A percentile compares a stretch with the other conserved stretches of the same genome.
These are phyloP conservation scores for Agrotis segetum DNA, from an alignment of 2,888 invertebrate species.

Conservation along the genomic window DNA sequence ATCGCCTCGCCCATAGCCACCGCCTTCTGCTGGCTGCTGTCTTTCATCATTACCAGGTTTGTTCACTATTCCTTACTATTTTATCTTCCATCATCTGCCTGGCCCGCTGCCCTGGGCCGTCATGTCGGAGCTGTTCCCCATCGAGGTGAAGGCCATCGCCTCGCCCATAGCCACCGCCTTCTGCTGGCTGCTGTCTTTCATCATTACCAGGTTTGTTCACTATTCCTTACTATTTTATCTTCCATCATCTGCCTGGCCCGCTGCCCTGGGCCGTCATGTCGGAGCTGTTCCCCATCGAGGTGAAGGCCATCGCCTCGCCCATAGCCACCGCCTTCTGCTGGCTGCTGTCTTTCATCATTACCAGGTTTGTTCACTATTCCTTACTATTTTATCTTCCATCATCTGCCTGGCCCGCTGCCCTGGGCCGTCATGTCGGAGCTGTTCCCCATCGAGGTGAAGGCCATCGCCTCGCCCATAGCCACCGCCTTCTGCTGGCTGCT, in stretches of 20 bases:
- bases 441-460: slow-evolving; percentile 95
- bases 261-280: slow-evolving; percentile 96
- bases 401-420: slow-evolving; percentile 94
- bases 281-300: slow-evolving; percentile 95
- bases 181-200: slow-evolving; percentile 94
- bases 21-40: slow-evolving; percentile 94
- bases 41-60: slow-evolving; percentile 94
- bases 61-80: no score
- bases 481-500: slow-evolving; percentile 95
- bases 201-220: slow-evolving; percentile 92
- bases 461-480: slow-evolving; percentile 94
- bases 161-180: slow-evolving; percentile 94
- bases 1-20: slow-evolving; percentile 95
- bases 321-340: slow-evolving; percentile 95
- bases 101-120: slow-evolving; percentile 95
- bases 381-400: no score
- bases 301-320: slow-evolving; percentile 94
- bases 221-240: no score
- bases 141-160: slow-evolving; percentile 94
- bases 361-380: slow-evolving; percentile 86
- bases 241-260: slow-evolving; percentile 91
- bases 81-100: slow-evolving; percentile 81
- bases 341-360: slow-evolving; percentile 94
- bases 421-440: slow-evolving; percentile 96
- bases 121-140: slow-evolving; percentile 95